phyloP scores from a whole-genome alignment of 2,797 vertebrate species.

The Adelosebastes latens region DNA sequence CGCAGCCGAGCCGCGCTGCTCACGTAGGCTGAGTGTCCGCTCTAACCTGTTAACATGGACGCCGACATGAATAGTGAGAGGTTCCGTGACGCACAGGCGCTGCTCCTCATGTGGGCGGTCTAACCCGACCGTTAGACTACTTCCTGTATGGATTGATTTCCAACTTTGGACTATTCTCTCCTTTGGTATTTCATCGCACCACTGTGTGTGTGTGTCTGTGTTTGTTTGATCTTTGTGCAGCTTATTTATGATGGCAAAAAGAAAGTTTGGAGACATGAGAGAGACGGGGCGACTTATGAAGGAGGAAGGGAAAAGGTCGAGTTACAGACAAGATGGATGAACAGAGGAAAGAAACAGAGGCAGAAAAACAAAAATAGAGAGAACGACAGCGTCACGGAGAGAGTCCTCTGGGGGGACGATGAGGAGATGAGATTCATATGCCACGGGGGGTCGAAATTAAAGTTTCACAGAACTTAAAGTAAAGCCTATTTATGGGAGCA shows the following conservation, averaged over 20 bases:
- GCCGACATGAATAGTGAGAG: too few relatives aligned
- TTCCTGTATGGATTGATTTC: constrained; percentile 11
- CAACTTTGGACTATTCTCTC: background rate
- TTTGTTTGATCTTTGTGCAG: constrained; percentile 27
- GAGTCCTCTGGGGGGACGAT: constrained; percentile 40
- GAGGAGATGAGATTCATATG: constrained; percentile 59
- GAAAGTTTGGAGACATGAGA: constrained; percentile 20
- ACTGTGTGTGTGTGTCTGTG: background rate
- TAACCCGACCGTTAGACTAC: background rate
- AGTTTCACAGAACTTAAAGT: constrained; percentile 71
- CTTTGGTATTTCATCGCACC: background rate
- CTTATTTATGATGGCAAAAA: background rate
- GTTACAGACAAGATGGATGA: constrained; percentile 26
- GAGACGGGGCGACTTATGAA: constrained; percentile 1
- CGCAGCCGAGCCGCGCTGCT: too few relatives aligned
- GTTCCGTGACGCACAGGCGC: too few relatives aligned
- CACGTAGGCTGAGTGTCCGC: too few relatives aligned
- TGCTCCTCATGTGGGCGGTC: too few relatives aligned
- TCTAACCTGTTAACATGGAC: too few relatives aligned
- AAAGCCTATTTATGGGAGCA: constrained; percentile 70
- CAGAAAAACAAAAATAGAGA: constrained; percentile 43
- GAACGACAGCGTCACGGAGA: constrained; percentile 34
- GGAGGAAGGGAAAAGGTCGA: constrained; percentile 27
- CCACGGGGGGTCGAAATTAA: constrained; percentile 58
- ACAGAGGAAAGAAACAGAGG: constrained; percentile 5